phyloP scores from a whole-genome alignment of 2,797 vertebrate species.

The Gymnoscopelus microlampas region DNA sequence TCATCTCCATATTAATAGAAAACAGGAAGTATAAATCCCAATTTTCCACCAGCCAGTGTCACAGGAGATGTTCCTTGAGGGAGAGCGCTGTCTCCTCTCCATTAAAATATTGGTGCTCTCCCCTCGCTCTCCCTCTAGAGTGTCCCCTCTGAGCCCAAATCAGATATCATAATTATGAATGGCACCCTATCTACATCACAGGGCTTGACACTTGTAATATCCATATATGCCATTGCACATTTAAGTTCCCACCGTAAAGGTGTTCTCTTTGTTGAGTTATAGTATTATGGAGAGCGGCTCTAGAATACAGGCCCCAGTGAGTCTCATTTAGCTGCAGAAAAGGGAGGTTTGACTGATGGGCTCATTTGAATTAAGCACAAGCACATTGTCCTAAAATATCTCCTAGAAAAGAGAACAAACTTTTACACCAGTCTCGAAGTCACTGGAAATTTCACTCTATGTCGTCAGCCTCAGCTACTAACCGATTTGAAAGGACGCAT shows the following conservation, averaged over 20 bases:
- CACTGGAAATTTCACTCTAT: constrained; percentile 32
- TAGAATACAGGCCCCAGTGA: constrained; percentile 62
- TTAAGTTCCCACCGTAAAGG: constrained; percentile 75
- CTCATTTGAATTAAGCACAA: constrained; percentile 68
- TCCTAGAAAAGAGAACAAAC: constrained; percentile 51
- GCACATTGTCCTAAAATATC: constrained; percentile 56
- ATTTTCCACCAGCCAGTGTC: constrained; percentile 84
- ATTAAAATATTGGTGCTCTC: constrained; percentile 82
- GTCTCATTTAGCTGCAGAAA: constrained; percentile 72
- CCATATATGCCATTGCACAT: constrained; percentile 76
- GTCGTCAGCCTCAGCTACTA: constrained; percentile 6
- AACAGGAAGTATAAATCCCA: constrained; percentile 87
- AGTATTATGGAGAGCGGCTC: constrained; percentile 45
- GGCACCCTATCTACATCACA: constrained; percentile 79
- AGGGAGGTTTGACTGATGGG: constrained; percentile 65
- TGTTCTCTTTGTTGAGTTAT: constrained; percentile 76
- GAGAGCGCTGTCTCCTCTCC: constrained; percentile 81
- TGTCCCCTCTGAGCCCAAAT: constrained; percentile 68
- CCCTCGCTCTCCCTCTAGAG: constrained; percentile 59
- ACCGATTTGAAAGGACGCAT: background rate
- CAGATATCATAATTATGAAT: constrained; percentile 84
- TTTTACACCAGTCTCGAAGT: constrained; percentile 37
- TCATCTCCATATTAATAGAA: constrained; percentile 89
- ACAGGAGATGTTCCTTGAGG: constrained; percentile 84
- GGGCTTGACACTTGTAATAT: constrained; percentile 81